Conservation (phyloP, 2,113 vertebrate genomes). For the Progne subis region DNA sequence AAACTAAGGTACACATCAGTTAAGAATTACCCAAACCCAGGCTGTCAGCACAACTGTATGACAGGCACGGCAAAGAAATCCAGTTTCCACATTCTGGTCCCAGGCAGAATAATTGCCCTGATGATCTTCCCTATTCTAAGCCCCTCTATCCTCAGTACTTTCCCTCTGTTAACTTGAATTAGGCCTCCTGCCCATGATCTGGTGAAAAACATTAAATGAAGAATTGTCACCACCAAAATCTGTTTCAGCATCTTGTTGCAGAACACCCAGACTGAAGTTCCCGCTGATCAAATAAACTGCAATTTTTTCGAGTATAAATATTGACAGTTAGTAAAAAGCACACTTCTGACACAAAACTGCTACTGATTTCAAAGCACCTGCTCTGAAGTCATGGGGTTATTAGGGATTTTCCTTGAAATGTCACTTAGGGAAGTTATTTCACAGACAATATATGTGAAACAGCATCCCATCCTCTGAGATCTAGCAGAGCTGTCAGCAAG, state of each 20-base stretch:
- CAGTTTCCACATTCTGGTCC: background rate
- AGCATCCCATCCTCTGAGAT: background rate
- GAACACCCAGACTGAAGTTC: background rate
- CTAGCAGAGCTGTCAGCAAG: background rate
- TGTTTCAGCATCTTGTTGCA: background rate
- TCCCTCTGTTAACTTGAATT: background rate
- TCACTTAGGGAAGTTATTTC: background rate
- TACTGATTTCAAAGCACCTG: background rate
- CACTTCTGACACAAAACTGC: background rate
- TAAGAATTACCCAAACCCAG: background rate
- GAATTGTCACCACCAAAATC: background rate
- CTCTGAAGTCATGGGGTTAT: background rate
- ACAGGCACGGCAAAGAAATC: background rate
- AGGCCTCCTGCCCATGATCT: background rate
- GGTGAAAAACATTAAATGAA: background rate
- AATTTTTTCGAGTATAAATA: background rate
- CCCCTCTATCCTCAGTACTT: background rate
- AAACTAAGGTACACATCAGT: background rate
- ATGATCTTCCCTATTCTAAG: background rate
- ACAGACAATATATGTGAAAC: background rate
- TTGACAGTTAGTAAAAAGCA: background rate
- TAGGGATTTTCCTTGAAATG: background rate
- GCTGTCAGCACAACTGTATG: background rate
- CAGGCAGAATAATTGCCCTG: background rate
- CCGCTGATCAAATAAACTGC: background rate